phyloP scores from a whole-genome alignment of 2,888 invertebrate genomes.

The Zaprionus bogoriensis region DNA sequence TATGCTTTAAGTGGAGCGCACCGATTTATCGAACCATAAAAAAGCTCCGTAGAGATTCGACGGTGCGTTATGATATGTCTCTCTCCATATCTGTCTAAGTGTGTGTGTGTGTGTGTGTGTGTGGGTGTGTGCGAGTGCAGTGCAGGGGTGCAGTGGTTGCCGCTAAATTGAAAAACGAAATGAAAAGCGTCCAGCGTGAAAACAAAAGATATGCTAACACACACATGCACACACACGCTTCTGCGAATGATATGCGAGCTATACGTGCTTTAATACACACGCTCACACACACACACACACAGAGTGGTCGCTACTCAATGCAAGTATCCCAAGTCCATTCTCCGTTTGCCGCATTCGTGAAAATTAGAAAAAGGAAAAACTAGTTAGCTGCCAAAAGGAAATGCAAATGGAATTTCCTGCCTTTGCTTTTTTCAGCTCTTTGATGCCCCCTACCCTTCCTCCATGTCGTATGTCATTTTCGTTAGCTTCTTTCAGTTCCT shows the following conservation, averaged over 20 bases:
- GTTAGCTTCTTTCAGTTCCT: no score
- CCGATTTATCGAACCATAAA: conserved; percentile 60
- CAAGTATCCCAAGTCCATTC: not conserved
- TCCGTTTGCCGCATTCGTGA: not conserved
- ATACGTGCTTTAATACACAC: conserved; percentile 20
- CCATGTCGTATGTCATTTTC: conserved; percentile 9
- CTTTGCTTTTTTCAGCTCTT: not conserved
- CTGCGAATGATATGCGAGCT: conserved; percentile 9
- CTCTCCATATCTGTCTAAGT: not conserved
- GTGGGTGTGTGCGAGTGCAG: not conserved
- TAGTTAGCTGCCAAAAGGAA: conserved; percentile 7
- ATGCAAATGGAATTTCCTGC: conserved; percentile 21
- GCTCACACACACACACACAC: no score
- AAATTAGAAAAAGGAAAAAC: not conserved
- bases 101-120: not conserved
- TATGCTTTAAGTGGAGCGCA: conserved; percentile 60
- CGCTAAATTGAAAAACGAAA: conserved; percentile 15
- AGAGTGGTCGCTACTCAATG: conserved; percentile 5
- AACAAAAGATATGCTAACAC: conserved; percentile 8
- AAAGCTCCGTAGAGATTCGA: conserved; percentile 21
- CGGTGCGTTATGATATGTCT: conserved; percentile 38
- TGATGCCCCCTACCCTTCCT: not conserved
- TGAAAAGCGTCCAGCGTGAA: conserved; percentile 15
- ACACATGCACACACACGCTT: not conserved
- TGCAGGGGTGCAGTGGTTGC: not conserved